Conservation (phyloP, 2,113 vertebrate species). For the Misgurnus mizolepis region DNA sequence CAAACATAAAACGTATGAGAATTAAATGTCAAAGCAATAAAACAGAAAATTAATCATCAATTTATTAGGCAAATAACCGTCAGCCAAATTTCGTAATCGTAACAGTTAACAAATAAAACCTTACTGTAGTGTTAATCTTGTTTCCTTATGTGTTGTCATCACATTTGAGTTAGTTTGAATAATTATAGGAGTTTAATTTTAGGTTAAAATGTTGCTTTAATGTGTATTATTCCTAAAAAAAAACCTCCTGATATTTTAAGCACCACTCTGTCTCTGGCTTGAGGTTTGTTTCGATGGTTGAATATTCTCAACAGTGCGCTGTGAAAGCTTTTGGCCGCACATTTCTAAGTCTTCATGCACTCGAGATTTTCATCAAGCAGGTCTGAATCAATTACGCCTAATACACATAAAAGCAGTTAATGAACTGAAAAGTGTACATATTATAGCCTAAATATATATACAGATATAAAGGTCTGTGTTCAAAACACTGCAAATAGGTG, state of each 20-base stretch:
- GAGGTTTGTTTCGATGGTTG: conserved; percentile 23
- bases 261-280: conserved; percentile 9
- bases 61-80: no score
- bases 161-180: no score
- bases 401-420: conserved; percentile 28
- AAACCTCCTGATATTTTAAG: conserved; percentile 11
- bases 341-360: conserved; percentile 29
- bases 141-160: no score
- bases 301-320: conserved; percentile 8
- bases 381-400: conserved; percentile 30
- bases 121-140: no score
- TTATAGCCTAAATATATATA: not conserved
- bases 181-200: no score
- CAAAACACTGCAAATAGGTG: not conserved
- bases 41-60: no score
- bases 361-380: conserved; percentile 32
- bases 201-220: no score
- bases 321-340: conserved; percentile 14
- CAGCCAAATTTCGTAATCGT: no score
- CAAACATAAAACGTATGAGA: no score
- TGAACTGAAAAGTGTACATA: conserved; percentile 7
- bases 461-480: not conserved
- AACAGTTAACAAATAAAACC: no score
- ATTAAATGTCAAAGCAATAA: no score
- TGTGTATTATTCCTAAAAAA: not conserved